Evolutionary conservation across 2,797 vertebrate species (phyloP).

Genomic region (Cottoperca gobio): DNA sequence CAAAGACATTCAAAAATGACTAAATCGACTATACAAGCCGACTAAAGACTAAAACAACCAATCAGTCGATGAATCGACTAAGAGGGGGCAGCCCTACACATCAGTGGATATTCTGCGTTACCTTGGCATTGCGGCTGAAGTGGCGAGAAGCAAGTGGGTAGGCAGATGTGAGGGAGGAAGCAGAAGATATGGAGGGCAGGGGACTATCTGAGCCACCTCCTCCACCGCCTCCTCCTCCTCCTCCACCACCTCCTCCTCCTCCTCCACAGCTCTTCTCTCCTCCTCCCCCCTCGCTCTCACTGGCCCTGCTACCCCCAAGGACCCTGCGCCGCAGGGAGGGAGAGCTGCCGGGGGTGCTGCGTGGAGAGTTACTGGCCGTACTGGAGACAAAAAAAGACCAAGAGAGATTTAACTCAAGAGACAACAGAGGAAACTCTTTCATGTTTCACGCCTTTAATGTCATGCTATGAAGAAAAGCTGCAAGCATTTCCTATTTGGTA

Average conservation of each 20-base stretch:
- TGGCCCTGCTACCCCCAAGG: conserved; percentile 83
- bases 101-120: conserved; percentile 45
- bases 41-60: too few species aligned
- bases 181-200: conserved; percentile 77
- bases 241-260: conserved; percentile 52
- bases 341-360: conserved; percentile 92
- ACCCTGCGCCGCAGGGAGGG: conserved; percentile 91
- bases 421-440: neutral
- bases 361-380: conserved; percentile 92
- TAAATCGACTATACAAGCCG: too few species aligned
- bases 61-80: too few species aligned
- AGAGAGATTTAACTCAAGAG: conserved; percentile 4
- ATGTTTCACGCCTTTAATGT: conserved; percentile 27
- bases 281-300: conserved; percentile 80
- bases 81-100: neutral
- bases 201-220: conserved; percentile 79
- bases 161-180: conserved; percentile 83
- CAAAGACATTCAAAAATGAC: too few species aligned
- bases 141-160: conserved; percentile 89
- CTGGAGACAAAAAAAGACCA: conserved; percentile 67
- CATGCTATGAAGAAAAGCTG: conserved; percentile 27
- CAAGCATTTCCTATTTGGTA: conserved; percentile 43
- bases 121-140: conserved; percentile 93
- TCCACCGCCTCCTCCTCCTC: conserved; percentile 68
- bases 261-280: conserved; percentile 64